phyloP scores from a whole-genome alignment of 2,888 invertebrate genomes.

The Apotomis betuletana region DNA sequence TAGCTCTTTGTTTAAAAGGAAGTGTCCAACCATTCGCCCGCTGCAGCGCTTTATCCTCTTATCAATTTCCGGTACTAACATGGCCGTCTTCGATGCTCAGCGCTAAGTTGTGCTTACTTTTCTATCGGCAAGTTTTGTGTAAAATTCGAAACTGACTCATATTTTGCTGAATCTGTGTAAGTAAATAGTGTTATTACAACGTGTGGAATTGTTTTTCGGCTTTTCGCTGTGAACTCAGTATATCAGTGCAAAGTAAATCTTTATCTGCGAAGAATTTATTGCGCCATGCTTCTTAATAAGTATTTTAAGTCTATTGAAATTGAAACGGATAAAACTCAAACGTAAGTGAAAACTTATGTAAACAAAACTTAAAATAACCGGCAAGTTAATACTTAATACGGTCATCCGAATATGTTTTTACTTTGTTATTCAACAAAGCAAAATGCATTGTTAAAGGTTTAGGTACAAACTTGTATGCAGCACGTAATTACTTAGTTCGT shows the following conservation, averaged over 20 bases:
- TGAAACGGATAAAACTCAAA: slow-evolving; percentile 44
- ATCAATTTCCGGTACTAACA: slow-evolving; percentile 35
- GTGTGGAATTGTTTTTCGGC: neutral
- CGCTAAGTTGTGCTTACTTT: slow-evolving; percentile 31
- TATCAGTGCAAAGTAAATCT: neutral
- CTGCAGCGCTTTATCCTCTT: slow-evolving; percentile 34
- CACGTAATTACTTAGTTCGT: too few relatives aligned
- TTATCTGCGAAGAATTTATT: neutral
- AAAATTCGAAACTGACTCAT: slow-evolving; percentile 23
- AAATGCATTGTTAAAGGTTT: too few relatives aligned
- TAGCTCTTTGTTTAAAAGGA: slow-evolving; percentile 7
- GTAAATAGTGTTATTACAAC: slow-evolving; percentile 1
- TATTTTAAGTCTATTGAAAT: slow-evolving; percentile 59
- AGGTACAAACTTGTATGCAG: too few relatives aligned
- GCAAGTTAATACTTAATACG: too few relatives aligned
- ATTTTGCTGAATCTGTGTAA: slow-evolving; percentile 11
- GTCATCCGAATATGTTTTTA: too few relatives aligned
- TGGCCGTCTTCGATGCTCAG: slow-evolving; percentile 34
- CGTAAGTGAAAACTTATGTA: slow-evolving; percentile 51
- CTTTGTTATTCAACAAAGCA: too few relatives aligned
- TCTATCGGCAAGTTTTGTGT: neutral
- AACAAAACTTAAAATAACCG: neutral
- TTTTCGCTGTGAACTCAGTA: neutral
- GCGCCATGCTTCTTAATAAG: slow-evolving; percentile 56
- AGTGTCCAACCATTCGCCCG: slow-evolving; percentile 22